Evolutionary conservation across 2,113 vertebrate species (phyloP), one percentile per base, ranked within the genome.

Genomic region (Clinocottus analis): DNA sequence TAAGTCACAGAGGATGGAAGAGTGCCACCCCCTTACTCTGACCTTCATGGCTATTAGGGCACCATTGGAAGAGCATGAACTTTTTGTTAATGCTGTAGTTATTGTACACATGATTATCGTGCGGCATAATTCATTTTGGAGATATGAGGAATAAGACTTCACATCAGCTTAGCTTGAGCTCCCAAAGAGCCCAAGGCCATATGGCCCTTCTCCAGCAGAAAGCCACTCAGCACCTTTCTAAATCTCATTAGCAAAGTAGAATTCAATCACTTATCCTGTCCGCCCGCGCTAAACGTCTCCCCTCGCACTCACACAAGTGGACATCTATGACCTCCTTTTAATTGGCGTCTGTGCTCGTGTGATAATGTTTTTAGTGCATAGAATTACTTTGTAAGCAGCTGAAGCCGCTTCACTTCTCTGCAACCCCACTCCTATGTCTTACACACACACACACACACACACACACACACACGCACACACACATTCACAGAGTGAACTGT

Each of bases 161-260:
- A 90, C 76, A 82, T 84, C 85, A 69, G 81, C 82, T 92, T 89
- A 92, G 86, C 79, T 79, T 69, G 70, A 87, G 76, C 77, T 91
- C 79, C 82, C 77, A 83, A 90, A 87, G 81, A 92, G 87, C 84
- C 85, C 75, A 62, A 77, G 85, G 89, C 90, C 90, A 80, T 86
- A 85, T 90, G 89, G 91, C 91, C 72, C 72, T 81, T 86, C 84
- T 92, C 88, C 88, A 92, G 82, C 77, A 87, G 77, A 87, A 89
- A 90, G 83, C 85, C 86, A 89, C 89, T 93, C 88, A 85, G 90
- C 84, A 91, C 88, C 89, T 89, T 93, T 91, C 92, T 92, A 91
- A 94, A 93, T 91, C 90, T 91, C 88, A 94, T 94, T 94, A 94
- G 85, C 79, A 80, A 91, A 89, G 85, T 88, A 84, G 89, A 92